Evolutionary conservation across 2,888 invertebrate species (phyloP), one percentile per base, ranked within the genome.

Genomic region (Idaea dimidiata): DNA sequence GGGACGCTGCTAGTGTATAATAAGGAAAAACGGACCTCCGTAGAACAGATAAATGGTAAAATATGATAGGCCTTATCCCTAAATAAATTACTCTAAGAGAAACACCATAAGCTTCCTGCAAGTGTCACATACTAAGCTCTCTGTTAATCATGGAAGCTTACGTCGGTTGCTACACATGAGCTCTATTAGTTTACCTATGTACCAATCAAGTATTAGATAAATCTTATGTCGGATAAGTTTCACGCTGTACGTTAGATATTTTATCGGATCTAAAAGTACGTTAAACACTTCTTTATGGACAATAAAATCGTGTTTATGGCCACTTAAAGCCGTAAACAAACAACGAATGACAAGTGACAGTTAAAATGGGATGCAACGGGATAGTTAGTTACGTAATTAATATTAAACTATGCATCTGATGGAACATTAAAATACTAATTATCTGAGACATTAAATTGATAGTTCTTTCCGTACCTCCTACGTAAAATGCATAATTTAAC

Each of bases 361-460:
- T 58, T 62, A 59, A 67, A 63, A 65, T 69, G 69, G 66, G 67
- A 66, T 58, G 16, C 62, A 69, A 68, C 66, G 64, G 68, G 57
- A 16, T 43, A 43, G 43, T 14, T 0, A 43, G 43, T 43, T 43
- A 43, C 43, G 10, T 43, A 43, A 43, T 43, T 43, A 3, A 24
- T 24, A 43, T 43, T 43, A 3, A 43, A 43, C 10, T 43, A 43
- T 43, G 43, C 10, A 43, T 43, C 43, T 43, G 43, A 43, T 43
- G 10, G 14, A 8, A 43, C 43, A 8, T 43, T 43, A 43, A 43
- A 43, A 43, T 43, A 43, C 14, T 43, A 43, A 43, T 43, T 43
- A 43, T 5, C 6, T 14, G 10, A 43, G 10, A 43, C 14, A 43
- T 43, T 43, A 43, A 43, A 43, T 24, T 24, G 24, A 24, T 24